Base-by-base conservation (phyloP, 2,113 vertebrate genomes). In the Callorhinus ursinus region DNA sequence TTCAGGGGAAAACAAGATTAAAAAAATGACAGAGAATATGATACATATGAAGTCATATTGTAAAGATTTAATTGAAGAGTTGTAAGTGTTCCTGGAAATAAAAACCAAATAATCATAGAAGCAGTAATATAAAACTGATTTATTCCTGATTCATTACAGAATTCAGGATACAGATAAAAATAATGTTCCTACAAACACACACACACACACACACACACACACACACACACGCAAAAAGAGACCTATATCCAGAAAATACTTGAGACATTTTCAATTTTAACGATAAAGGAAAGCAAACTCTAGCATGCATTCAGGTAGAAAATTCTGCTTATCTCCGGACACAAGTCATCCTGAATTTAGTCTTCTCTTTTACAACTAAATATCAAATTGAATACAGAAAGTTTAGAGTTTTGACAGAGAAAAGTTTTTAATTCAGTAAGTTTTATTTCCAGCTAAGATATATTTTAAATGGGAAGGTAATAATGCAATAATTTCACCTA, bases 51-150 rank as follows among this genome's bases (percentile, higher is more conserved):
- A 26, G 0, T 87, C 63, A 59, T 93, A 97, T 86, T 82, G 21
- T 13, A 85, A 88, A 97, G 63, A 82, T 85, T 84, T 93, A 95
- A 82, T 91, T 21, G 33, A 46, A 83, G 10, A 36, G 33, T 63
- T 95, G 46, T 85, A 92, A 71, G 2, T 46, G 28, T 89, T 55
- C 26, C 2, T 93, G 42, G 77, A 49, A 28, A 82, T 76, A 81
- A 93, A 59, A 77, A 4, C 59, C 74, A 91, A 93, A 92, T 96
- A 91, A 85, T 77, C 26, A 93, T 19, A 91, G 82, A 92, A 77
- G 14, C 8, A 74, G 51, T 88, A 92, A 53, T 59, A 51, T 53
- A 85, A 71, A 97, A 93, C n/a, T n/a, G 12, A 79, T 92, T 85
- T 85, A 81, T 95, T 86, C 69, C 46, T 92, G 31, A 93, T 59